Percentiles rank a stretch among this genome's conserved stretches.
Conservation (phyloP, 2,888 invertebrate genomes). For the Tridacna gigas region DNA sequence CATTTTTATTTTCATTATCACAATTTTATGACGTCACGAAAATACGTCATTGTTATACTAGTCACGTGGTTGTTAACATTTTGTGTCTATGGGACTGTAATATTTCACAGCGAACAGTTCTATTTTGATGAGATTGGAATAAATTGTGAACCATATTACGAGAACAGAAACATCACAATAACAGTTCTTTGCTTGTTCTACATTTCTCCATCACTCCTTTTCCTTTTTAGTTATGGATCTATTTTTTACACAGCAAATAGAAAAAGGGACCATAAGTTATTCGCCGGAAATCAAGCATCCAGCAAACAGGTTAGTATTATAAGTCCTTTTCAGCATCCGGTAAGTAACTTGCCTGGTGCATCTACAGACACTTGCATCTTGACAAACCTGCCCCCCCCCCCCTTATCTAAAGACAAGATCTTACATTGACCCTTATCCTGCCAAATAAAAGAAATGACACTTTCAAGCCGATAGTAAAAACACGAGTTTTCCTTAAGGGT, state of each 20-base stretch:
- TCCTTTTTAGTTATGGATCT: conserved; percentile 63
- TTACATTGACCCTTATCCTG: too few species aligned
- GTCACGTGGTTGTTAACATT: conserved; percentile 60
- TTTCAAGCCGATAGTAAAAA: too few species aligned
- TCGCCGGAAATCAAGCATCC: conserved; percentile 16
- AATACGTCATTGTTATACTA: conserved; percentile 53
- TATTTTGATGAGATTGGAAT: conserved; percentile 66
- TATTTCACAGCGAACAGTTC: conserved; percentile 62
- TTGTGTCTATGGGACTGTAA: conserved; percentile 57
- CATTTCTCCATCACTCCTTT: conserved; percentile 56
- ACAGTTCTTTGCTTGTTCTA: conserved; percentile 64
- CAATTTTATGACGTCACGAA: conserved; percentile 58
- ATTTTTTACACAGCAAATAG: conserved; percentile 53
- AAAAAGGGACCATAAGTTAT: conserved; percentile 34
- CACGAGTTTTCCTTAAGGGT: too few species aligned
- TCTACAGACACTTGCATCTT: too few species aligned
- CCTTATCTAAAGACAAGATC: too few species aligned
- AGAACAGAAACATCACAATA: conserved; percentile 59
- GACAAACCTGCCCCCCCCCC: too few species aligned
- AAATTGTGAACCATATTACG: conserved; percentile 67
- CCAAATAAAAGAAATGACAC: too few species aligned
- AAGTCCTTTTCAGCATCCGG: too few species aligned
- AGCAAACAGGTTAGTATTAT: not conserved
- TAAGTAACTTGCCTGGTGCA: too few species aligned
- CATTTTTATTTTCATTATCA: conserved; percentile 55